These are phyloP conservation scores for Pycnomerus fuliginosus DNA, from an alignment of 2,888 invertebrate species.

Conservation along the genomic window DNA sequence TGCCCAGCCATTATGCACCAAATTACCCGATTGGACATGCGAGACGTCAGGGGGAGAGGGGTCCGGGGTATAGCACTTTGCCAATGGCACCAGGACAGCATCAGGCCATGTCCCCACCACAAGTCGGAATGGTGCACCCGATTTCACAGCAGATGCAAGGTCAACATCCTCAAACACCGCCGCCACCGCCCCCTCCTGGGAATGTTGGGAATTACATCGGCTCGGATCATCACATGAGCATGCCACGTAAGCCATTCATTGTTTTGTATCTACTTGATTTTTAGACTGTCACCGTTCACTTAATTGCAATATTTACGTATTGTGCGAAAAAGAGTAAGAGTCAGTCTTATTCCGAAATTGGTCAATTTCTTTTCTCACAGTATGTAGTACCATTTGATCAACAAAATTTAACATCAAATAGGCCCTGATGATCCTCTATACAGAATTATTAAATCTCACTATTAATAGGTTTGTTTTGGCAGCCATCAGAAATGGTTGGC, in stretches of 20 bases:
- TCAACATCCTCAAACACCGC: conserved; percentile 52
- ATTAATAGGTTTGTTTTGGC: too few species aligned
- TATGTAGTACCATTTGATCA: too few species aligned
- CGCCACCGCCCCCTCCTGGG: conserved; percentile 62
- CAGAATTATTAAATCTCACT: too few species aligned
- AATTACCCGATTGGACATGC: conserved; percentile 88
- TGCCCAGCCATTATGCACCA: conserved; percentile 95
- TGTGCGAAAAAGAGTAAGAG: too few species aligned
- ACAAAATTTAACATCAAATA: too few species aligned
- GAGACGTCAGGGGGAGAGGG: conserved; percentile 56
- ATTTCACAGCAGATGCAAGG: conserved; percentile 53
- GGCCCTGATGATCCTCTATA: too few species aligned
- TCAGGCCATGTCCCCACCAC: conserved; percentile 46
- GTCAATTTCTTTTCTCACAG: too few species aligned
- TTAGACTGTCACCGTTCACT: too few species aligned
- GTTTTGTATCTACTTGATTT: too few species aligned
- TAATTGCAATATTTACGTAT: too few species aligned
- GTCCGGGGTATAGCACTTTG: conserved; percentile 81
- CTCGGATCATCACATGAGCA: conserved; percentile 63
- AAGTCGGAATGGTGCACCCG: conserved; percentile 85
- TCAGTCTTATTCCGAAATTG: too few species aligned
- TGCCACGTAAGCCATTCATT: conserved; percentile 91
- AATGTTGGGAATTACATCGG: conserved; percentile 52
- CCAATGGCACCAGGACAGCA: conserved; percentile 62
- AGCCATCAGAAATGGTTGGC: too few species aligned